Conservation (phyloP, 2,797 vertebrate genomes). For the Aldrovandia affinis region DNA sequence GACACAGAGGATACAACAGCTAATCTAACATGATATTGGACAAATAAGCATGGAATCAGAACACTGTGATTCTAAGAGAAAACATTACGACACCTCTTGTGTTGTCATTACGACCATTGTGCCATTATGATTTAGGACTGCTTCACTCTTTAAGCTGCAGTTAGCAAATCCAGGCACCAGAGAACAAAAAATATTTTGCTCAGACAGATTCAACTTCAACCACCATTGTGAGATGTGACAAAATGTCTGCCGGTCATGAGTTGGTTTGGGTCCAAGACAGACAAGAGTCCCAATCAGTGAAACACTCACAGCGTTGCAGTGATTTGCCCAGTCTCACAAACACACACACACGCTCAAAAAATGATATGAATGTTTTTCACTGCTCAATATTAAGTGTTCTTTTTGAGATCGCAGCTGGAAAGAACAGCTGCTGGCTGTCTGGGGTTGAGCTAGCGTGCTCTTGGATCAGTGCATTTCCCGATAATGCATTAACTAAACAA, state of each 20-base stretch:
- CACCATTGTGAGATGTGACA: neutral
- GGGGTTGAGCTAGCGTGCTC: neutral
- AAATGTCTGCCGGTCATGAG: too few species aligned
- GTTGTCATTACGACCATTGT: too few species aligned
- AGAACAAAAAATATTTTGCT: neutral
- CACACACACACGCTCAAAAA: neutral
- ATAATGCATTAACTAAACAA: neutral
- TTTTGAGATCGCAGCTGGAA: neutral
- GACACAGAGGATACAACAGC: neutral
- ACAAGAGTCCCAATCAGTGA: too few species aligned
- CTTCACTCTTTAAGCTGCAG: too few species aligned
- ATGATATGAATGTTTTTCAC: neutral
- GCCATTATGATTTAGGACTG: too few species aligned
- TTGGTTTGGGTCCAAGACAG: too few species aligned
- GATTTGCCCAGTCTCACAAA: neutral
- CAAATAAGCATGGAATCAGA: too few species aligned
- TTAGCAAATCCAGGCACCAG: too few species aligned
- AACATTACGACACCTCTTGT: too few species aligned
- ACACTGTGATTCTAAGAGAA: too few species aligned
- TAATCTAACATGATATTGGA: neutral
- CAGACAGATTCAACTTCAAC: too few species aligned
- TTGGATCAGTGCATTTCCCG: neutral
- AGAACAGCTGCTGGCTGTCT: neutral
- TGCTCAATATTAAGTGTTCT: neutral
- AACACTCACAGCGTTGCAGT: neutral